Evolutionary conservation across 1,140 invertebrate genomes (phyloP).

Genomic region (Melanaphis sacchari): DNA sequence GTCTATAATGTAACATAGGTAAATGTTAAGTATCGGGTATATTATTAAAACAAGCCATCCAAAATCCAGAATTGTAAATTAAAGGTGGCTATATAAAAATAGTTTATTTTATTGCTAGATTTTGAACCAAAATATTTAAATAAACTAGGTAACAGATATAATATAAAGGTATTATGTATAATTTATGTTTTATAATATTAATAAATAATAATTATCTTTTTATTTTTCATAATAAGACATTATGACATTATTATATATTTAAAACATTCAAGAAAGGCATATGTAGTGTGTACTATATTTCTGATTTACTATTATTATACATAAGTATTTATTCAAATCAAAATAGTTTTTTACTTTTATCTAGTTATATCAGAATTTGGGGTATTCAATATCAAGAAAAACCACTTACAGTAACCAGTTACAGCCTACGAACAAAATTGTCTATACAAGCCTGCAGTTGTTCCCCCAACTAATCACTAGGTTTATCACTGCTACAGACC

Average conservation of each 20-base stretch:
- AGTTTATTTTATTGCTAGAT: background rate
- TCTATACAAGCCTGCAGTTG: no score
- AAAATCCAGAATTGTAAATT: background rate
- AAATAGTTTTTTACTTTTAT: no score
- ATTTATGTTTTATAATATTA: background rate
- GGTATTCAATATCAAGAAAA: no score
- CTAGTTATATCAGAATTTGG: no score
- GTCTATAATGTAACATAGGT: background rate
- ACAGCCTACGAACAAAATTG: no score
- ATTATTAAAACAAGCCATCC: no score
- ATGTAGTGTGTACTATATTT: background rate
- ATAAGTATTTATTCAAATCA: no score
- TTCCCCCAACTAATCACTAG: no score
- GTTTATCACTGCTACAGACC: no score
- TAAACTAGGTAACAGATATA: background rate
- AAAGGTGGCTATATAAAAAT: background rate
- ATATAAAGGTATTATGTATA: background rate
- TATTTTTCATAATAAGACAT: background rate
- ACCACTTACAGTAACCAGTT: no score
- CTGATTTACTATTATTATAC: no score
- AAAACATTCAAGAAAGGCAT: background rate
- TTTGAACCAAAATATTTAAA: no score
- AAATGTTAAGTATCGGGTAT: background rate
- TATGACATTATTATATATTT: background rate
- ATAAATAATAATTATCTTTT: background rate